phyloP scores from a whole-genome alignment of 53 echinoderm and acorn worm species.

The Mesocentrotus franciscanus region DNA sequence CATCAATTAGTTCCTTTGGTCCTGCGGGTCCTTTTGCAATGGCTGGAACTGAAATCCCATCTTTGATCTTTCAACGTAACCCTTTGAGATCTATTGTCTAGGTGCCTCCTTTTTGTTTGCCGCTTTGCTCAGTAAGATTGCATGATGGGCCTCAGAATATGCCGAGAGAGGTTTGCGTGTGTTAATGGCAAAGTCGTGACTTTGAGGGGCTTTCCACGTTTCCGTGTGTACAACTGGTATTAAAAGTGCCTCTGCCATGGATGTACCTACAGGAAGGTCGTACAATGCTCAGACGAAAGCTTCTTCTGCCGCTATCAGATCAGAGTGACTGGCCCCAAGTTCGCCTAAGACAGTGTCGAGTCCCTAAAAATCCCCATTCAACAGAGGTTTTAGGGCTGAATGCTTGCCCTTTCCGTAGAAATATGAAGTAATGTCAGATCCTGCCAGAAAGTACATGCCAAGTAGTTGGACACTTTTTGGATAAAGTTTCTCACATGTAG shows the following conservation, averaged over 20 bases:
- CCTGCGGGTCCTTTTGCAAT: slow-evolving; percentile 9
- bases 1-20: neutral
- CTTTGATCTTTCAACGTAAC: neutral
- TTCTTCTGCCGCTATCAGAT: neutral
- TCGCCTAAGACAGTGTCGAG: slow-evolving; percentile 34
- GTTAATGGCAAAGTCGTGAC: too few species aligned
- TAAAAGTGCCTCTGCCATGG: slow-evolving; percentile 31
- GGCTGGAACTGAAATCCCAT: neutral
- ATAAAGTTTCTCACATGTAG: slow-evolving; percentile 12
- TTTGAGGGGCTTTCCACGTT: too few species aligned
- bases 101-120: neutral
- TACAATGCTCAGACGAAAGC: slow-evolving; percentile 35
- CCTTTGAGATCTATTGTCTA: neutral
- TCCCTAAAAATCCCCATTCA: neutral
- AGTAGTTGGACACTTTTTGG: slow-evolving; percentile 48
- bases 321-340: too few species aligned
- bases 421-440: slow-evolving; percentile 62
- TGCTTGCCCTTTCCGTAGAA: slow-evolving; percentile 33
- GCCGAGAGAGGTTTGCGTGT: too few species aligned
- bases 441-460: slow-evolving; percentile 56
- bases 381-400: slow-evolving; percentile 15
- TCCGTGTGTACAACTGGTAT: slow-evolving; percentile 15
- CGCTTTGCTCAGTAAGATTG: too few species aligned
- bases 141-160: too few species aligned
- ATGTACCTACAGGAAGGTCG: neutral